These are phyloP conservation scores for Itoplectis maculator DNA, from an alignment of 2,888 invertebrate genomes.

Conservation along the genomic window DNA sequence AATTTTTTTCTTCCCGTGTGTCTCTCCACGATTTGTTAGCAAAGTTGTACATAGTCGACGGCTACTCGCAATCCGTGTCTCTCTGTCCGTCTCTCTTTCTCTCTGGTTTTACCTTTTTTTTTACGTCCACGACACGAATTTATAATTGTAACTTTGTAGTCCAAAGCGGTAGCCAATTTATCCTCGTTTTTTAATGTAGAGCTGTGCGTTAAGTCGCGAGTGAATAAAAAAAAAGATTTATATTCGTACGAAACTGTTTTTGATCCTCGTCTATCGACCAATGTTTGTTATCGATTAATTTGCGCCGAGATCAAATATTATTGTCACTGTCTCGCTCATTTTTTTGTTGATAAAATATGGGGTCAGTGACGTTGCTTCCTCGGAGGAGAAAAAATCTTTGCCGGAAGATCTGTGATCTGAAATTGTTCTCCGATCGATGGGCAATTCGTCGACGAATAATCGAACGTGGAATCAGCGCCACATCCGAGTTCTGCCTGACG, in stretches of 20 bases:
- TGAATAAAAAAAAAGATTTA: conserved; percentile 71
- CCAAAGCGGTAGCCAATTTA: conserved; percentile 66
- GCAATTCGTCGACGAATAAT: neutral
- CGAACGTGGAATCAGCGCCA: neutral
- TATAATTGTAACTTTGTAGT: conserved; percentile 54
- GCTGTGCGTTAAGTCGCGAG: conserved; percentile 42
- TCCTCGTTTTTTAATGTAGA: conserved; percentile 60
- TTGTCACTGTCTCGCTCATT: no score
- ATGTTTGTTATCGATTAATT: no score
- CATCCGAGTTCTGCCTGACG: neutral
- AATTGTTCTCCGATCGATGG: no score
- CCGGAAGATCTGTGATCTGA: no score
- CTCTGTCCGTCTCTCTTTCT: conserved; percentile 32
- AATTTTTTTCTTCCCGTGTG: conserved; percentile 18
- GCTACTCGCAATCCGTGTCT: conserved; percentile 19
- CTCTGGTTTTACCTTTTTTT: conserved; percentile 27
- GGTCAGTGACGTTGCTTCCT: no score
- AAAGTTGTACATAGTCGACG: conserved; percentile 65
- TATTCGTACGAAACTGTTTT: conserved; percentile 64
- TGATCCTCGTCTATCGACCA: no score
- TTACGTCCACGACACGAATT: conserved; percentile 45
- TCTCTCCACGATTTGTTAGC: conserved; percentile 45
- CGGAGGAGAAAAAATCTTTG: no score
- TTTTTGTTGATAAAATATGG: no score
- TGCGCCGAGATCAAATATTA: no score